A percentile compares a stretch with the other conserved stretches of the same genome.
Conservation (phyloP, 1,140 invertebrate species). For the Seison nebaliae region DNA sequence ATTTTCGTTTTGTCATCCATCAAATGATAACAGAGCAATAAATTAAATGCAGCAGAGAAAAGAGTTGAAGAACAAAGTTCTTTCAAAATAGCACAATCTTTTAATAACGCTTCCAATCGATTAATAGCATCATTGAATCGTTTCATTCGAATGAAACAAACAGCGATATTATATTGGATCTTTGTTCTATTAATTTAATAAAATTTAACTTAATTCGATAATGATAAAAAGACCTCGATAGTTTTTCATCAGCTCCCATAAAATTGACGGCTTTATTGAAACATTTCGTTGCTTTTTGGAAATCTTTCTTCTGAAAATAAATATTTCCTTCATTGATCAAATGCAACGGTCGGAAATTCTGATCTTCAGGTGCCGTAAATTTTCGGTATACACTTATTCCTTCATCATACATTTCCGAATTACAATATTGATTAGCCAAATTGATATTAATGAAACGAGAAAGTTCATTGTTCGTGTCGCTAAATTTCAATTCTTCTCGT, state of each 20-base stretch:
- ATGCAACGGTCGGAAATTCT: slow-evolving; percentile 39
- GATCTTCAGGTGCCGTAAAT: slow-evolving; percentile 32
- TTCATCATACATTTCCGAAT: slow-evolving; percentile 76
- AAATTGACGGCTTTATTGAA: slow-evolving; percentile 87
- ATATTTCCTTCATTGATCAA: slow-evolving; percentile 95
- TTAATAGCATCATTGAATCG: slow-evolving; percentile 77
- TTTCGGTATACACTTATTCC: slow-evolving; percentile 72
- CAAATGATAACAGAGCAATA: slow-evolving; percentile 70
- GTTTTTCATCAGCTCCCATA: slow-evolving; percentile 62
- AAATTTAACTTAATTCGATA: neutral
- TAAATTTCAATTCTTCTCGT: slow-evolving; percentile 59
- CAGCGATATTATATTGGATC: slow-evolving; percentile 92
- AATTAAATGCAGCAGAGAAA: slow-evolving; percentile 58
- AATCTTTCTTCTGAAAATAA: slow-evolving; percentile 72
- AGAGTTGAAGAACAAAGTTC: no score
- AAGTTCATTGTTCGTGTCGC: slow-evolving; percentile 61
- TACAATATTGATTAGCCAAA: slow-evolving; percentile 63
- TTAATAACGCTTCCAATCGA: slow-evolving; percentile 91
- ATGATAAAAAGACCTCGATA: slow-evolving; percentile 36
- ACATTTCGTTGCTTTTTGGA: slow-evolving; percentile 78
- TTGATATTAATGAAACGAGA: no score
- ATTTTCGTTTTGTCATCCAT: slow-evolving; percentile 73
- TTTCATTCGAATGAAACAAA: slow-evolving; percentile 74
- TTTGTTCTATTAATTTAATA: slow-evolving; percentile 42
- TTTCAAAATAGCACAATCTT: slow-evolving; percentile 62